Evolutionary conservation across 2,797 vertebrate genomes (phyloP).

Genomic region (Poecilia wingei): DNA sequence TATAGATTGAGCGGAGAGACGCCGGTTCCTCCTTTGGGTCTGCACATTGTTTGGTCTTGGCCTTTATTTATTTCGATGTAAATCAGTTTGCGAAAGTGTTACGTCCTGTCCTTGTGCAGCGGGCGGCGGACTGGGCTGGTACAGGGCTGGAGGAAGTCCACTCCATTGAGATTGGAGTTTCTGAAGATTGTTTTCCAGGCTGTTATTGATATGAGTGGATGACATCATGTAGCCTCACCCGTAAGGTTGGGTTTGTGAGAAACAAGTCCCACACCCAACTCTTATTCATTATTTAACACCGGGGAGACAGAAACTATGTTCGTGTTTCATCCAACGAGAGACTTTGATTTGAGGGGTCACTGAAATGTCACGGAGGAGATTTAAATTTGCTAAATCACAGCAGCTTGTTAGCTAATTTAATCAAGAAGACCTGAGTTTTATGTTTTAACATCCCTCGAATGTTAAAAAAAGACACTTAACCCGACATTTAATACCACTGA

Average conservation of each 20-base stretch:
- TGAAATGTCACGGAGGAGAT: neutral
- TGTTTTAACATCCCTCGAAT: neutral
- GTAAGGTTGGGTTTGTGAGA: conserved; percentile 65
- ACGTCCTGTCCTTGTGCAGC: conserved; percentile 90
- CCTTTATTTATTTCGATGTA: conserved; percentile 93
- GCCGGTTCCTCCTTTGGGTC: conserved; percentile 83
- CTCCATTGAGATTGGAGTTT: conserved; percentile 80
- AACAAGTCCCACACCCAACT: conserved; percentile 57
- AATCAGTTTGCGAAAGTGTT: conserved; percentile 91
- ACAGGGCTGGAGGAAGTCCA: conserved; percentile 84
- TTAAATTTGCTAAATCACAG: neutral
- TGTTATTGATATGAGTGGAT: conserved; percentile 68
- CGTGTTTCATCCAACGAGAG: conserved; percentile 38
- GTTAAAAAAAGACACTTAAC: neutral
- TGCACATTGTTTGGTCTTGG: conserved; percentile 90
- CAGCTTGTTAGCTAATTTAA: neutral
- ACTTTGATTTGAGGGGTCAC: conserved; percentile 6
- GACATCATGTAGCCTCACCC: conserved; percentile 77
- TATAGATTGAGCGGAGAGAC: conserved; percentile 83
- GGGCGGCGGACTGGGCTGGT: conserved; percentile 65
- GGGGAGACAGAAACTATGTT: conserved; percentile 23
- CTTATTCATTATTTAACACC: conserved; percentile 66
- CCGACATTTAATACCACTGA: neutral
- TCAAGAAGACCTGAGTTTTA: neutral
- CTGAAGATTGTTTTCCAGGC: conserved; percentile 79